Evolutionary conservation across 2,888 invertebrate genomes (phyloP).

Genomic region (Melipona bicolor): DNA sequence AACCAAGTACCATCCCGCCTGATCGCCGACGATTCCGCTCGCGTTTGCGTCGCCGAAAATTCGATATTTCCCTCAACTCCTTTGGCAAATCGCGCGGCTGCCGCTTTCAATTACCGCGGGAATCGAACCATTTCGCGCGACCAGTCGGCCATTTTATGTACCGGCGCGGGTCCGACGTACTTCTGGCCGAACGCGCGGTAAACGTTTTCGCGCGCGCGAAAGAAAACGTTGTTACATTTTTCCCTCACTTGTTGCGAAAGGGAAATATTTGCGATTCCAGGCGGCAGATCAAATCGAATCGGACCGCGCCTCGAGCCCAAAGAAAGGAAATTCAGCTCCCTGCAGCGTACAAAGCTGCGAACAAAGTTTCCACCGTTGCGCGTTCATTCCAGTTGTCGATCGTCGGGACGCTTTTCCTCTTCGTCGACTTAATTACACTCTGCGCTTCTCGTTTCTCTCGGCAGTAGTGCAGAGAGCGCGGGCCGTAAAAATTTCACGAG

Average conservation of each 20-base stretch:
- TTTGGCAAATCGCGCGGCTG: slow-evolving; percentile 31
- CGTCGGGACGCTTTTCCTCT: neutral
- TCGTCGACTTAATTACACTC: neutral
- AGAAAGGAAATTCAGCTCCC: neutral
- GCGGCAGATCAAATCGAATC: neutral
- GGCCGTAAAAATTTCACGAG: neutral
- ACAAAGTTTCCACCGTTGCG: slow-evolving; percentile 8
- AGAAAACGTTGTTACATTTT: slow-evolving; percentile 13
- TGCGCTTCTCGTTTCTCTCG: neutral
- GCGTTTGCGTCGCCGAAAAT: slow-evolving; percentile 40
- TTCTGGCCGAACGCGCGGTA: slow-evolving; percentile 12
- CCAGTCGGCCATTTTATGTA: slow-evolving; percentile 24
- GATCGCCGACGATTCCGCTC: slow-evolving; percentile 21
- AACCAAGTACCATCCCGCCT: neutral
- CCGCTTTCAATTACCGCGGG: slow-evolving; percentile 37
- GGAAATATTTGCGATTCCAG: neutral
- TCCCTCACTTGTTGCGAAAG: slow-evolving; percentile 1
- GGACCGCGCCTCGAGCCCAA: neutral
- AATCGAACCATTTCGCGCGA: slow-evolving; percentile 23
- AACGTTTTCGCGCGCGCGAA: neutral
- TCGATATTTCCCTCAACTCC: slow-evolving; percentile 34
- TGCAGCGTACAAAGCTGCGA: too few species aligned
- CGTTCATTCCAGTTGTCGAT: neutral
- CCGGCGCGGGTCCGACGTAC: neutral
- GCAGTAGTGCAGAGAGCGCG: neutral